A percentile compares a stretch with the other conserved stretches of the same genome.
Conservation (phyloP, 2,113 vertebrate species). For the Lathamus discolor region DNA sequence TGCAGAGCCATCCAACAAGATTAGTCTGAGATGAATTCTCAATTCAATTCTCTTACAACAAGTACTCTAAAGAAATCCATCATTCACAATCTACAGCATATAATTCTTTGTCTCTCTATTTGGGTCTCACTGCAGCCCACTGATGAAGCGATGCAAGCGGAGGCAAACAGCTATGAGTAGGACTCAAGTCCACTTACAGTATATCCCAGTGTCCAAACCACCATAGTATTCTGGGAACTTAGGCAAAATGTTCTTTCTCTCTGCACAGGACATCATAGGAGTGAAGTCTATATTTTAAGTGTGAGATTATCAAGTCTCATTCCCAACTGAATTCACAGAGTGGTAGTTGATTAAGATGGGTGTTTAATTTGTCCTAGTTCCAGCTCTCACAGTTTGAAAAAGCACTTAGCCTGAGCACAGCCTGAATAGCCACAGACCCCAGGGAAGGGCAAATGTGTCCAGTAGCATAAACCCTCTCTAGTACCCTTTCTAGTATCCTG, state of each 20-base stretch:
- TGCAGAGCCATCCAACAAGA: neutral
- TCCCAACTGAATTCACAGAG: neutral
- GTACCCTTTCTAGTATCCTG: neutral
- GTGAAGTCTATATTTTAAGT: neutral
- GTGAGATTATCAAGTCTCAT: neutral
- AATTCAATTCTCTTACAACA: neutral
- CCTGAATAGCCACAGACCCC: neutral
- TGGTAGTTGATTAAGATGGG: neutral
- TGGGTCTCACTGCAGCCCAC: neutral
- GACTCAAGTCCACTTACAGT: neutral
- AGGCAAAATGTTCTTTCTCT: neutral
- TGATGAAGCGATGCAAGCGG: neutral
- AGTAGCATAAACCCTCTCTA: neutral
- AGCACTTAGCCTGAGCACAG: neutral
- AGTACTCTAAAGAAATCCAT: neutral
- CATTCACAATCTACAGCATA: neutral
- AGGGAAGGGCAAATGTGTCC: neutral
- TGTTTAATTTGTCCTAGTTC: neutral
- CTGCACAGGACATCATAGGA: neutral
- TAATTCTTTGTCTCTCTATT: neutral
- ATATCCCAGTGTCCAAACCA: neutral
- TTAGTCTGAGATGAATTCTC: neutral
- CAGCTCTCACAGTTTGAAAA: neutral
- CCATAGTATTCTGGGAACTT: neutral
- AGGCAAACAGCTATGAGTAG: neutral